These are phyloP conservation scores for Mycteria americana DNA, from an alignment of 2,797 vertebrate species.

Conservation along the genomic window DNA sequence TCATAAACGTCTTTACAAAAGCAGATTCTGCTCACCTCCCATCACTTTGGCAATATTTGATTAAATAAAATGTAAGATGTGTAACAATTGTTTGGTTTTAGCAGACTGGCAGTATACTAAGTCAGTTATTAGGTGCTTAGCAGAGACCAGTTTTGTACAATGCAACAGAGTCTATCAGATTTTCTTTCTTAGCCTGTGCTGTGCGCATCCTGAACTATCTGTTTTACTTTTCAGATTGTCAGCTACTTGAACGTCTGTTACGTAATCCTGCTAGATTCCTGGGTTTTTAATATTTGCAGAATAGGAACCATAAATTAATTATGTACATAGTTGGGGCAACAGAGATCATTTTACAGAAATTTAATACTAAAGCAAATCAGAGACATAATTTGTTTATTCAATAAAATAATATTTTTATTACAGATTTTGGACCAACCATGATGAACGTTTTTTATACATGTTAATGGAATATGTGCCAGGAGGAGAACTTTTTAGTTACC, in stretches of 20 bases:
- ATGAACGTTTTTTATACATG: constrained; percentile 94
- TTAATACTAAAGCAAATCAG: neutral
- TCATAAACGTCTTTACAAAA: neutral
- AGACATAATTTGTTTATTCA: neutral
- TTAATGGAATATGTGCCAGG: constrained; percentile 95
- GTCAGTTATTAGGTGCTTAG: neutral
- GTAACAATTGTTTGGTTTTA: neutral
- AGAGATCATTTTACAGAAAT: neutral
- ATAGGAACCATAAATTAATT: neutral
- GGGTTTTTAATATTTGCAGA: neutral
- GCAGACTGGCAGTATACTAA: neutral
- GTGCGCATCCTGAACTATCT: neutral
- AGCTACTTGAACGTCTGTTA: neutral
- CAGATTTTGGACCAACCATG: constrained; percentile 95
- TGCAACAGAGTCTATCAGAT: neutral
- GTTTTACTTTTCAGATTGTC: neutral
- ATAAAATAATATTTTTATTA: neutral
- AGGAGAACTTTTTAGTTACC: constrained; percentile 94
- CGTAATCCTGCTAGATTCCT: neutral
- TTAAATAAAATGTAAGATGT: neutral
- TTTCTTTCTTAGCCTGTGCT: neutral
- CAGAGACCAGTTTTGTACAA: neutral
- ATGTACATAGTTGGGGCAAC: accelerated
- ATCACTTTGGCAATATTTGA: neutral
- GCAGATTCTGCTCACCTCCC: neutral